Evolutionary conservation across 64 coral and sea anemone genomes (phyloP).

Genomic region (Platygyra sinensis): DNA sequence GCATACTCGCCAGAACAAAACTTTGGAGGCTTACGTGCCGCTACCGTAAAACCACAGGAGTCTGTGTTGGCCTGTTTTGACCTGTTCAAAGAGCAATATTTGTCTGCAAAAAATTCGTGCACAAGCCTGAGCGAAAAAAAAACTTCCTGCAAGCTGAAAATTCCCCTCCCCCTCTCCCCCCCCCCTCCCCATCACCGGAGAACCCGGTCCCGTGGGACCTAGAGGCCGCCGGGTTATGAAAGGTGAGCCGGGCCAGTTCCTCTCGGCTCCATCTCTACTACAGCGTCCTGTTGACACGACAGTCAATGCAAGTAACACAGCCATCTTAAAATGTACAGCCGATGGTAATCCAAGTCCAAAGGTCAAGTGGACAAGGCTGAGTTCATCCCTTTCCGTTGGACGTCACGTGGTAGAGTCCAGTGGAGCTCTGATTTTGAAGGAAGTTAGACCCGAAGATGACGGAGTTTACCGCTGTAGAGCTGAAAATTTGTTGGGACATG

Average conservation of each 20-base stretch:
- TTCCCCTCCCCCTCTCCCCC: too few species aligned
- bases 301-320: conserved; percentile 35
- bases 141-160: too few species aligned
- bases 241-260: conserved; percentile 35
- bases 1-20: too few species aligned
- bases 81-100: too few species aligned
- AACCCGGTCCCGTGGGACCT: conserved; percentile 40
- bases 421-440: conserved; percentile 8
- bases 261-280: conserved; percentile 38
- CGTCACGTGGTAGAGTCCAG: conserved; percentile 6
- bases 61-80: too few species aligned
- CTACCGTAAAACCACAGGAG: too few species aligned
- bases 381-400: not conserved
- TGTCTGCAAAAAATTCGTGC: too few species aligned
- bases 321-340: conserved; percentile 50
- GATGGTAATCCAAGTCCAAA: conserved; percentile 47
- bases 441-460: conserved; percentile 24
- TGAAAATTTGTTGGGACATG: conserved; percentile 20
- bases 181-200: too few species aligned
- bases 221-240: conserved; percentile 36
- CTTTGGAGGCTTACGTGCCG: too few species aligned
- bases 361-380: conserved; percentile 37
- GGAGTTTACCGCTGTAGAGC: conserved; percentile 55
- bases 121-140: too few species aligned
- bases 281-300: conserved; percentile 22